Percentiles rank a stretch among this genome's conserved stretches.
These are phyloP conservation scores for Zygogramma bicolorata DNA, from an alignment of 2,888 invertebrate species.

Conservation along the genomic window DNA sequence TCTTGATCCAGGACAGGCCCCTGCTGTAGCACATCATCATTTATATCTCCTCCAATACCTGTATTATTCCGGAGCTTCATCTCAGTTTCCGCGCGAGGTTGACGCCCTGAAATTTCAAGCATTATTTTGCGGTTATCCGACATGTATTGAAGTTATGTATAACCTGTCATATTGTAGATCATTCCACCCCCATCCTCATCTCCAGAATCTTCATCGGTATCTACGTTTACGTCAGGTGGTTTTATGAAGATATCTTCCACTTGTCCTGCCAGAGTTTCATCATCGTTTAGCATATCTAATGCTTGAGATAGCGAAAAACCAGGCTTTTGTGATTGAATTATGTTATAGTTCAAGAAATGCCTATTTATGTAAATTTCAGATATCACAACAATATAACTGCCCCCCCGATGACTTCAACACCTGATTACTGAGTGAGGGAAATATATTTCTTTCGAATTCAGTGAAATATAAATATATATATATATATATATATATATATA, in stretches of 20 bases:
- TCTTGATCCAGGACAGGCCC: background rate
- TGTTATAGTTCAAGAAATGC: constrained; percentile 1
- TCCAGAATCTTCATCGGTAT: constrained; percentile 34
- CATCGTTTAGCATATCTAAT: constrained; percentile 17
- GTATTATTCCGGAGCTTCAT: constrained; percentile 25
- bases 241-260: constrained; percentile 35
- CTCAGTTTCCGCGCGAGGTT: constrained; percentile 16
- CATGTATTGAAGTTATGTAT: constrained; percentile 16
- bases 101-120: constrained; percentile 21
- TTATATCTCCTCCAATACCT: constrained; percentile 17
- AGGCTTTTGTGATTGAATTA: background rate
- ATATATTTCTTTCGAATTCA: background rate
- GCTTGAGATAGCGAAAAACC: constrained; percentile 15
- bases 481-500: too few relatives aligned
- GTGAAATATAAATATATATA: too few relatives aligned
- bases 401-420: background rate
- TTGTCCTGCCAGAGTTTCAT: constrained; percentile 17
- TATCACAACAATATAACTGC: background rate
- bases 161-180: constrained; percentile 24
- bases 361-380: background rate
- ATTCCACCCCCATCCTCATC: constrained; percentile 35
- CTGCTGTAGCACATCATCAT: background rate
- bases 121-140: constrained; percentile 9
- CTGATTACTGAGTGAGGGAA: background rate
- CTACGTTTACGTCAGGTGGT: constrained; percentile 26